Evolutionary conservation across 2,888 invertebrate species (phyloP), one percentile per base, ranked within the genome.

Genomic region (Terebella lapidaria): DNA sequence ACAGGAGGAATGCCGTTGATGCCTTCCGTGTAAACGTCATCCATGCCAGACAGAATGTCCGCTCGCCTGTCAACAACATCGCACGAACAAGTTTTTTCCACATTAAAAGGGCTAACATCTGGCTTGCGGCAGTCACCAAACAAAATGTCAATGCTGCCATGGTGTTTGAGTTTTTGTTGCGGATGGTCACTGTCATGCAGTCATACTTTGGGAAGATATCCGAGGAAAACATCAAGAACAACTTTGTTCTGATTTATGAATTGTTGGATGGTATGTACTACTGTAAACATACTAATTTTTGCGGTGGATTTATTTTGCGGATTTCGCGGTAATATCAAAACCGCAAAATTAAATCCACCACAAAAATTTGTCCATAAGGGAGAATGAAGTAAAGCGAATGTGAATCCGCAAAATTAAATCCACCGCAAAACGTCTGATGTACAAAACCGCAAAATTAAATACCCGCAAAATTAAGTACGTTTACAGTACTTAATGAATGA

Each of bases 71-170:
- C 63, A 99, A 97, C 55, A 99, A 97, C 81, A 99, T 99, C 69
- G 99, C 97, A 1, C 86, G 99, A 66, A 99, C 99, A 28, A 96
- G 96, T 51, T 99, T 99, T 83, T 99, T 99, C 79, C 99, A 99
- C 80, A 95, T 99, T 65, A 99, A 95, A 59, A 86, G 97, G 65
- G 94, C 96, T 15, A 99, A 99, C 80, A 96, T 99, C 73, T 99
- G 99, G 99, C 84, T 99, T 70, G 97, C 97, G 47, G 99, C 97
- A 0, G 99, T 99, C n/a, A 97, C 99, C 26, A 95, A 96, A 83
- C 97, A 99, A 83, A 99, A 99, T 89, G 96, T 99, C 59, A 99
- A 99, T 76, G 99, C 99, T 25, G 95, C 96, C 0, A 97, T 99
- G 97, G 99, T 97, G 45, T 97, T 99, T 80, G 97, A 99, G 83